Percentiles rank a stretch among this genome's conserved stretches.
Conservation (phyloP, 2,888 invertebrate genomes). For the Galerucella nymphaeae region DNA sequence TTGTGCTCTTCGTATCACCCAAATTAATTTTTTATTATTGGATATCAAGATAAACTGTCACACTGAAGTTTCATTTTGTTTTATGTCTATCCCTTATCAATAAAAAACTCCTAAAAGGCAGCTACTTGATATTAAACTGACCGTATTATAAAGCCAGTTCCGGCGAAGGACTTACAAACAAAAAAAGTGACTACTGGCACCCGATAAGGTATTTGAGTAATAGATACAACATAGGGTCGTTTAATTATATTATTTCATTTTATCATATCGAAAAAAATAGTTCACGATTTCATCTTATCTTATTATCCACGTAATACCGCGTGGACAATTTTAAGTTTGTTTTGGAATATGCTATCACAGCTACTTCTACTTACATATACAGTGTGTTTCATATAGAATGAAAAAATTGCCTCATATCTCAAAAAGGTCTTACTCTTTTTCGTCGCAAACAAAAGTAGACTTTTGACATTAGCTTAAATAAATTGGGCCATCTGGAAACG, state of each 20-base stretch:
- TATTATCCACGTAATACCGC: no score
- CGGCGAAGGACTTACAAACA: background rate
- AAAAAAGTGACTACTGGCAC: constrained; percentile 2
- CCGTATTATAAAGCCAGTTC: constrained; percentile 53
- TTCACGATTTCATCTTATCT: no score
- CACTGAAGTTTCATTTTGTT: constrained; percentile 25
- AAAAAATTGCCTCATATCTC: no score
- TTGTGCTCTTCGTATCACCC: background rate
- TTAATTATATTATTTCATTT: background rate
- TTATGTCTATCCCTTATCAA: constrained; percentile 45
- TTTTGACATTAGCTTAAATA: no score
- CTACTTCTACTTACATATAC: no score
- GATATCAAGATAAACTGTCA: constrained; percentile 6
- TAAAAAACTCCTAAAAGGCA: constrained; percentile 51
- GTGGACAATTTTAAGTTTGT: no score
- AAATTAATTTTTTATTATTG: background rate
- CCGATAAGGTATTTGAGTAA: background rate
- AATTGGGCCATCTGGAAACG: no score
- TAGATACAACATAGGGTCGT: background rate
- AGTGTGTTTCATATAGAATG: no score
- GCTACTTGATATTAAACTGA: constrained; percentile 58
- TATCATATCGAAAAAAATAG: no score
- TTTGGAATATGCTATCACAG: no score
- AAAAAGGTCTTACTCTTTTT: no score
- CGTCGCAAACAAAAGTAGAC: no score